Evolutionary conservation across 2,888 invertebrate genomes (phyloP).

Genomic region (Hermaeophaga mercurialis): DNA sequence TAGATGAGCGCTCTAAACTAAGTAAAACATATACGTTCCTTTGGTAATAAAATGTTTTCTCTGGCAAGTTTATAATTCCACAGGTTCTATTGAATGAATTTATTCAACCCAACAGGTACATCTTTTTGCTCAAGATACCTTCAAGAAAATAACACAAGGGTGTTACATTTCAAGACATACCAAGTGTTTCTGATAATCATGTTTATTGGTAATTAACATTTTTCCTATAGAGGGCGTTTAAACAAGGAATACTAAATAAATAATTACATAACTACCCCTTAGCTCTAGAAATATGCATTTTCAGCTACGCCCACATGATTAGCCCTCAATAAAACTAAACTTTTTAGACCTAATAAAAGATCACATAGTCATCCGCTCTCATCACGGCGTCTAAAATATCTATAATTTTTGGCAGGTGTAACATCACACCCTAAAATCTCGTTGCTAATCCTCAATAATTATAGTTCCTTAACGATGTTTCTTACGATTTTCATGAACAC

Average conservation of each 20-base stretch:
- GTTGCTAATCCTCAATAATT: not conserved
- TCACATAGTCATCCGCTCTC: not conserved
- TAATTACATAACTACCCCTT: too few relatives aligned
- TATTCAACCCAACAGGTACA: slow-evolving; percentile 34
- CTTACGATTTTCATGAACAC: not conserved
- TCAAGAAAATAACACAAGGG: not conserved
- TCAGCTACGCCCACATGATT: not conserved
- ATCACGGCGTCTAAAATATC: too few relatives aligned
- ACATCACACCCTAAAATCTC: not conserved
- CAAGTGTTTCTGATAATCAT: too few relatives aligned
- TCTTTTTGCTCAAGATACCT: slow-evolving; percentile 5
- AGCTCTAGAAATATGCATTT: too few relatives aligned
- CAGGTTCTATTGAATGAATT: slow-evolving; percentile 34
- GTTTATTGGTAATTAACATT: too few relatives aligned
- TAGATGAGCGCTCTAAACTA: too few relatives aligned
- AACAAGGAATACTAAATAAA: too few relatives aligned
- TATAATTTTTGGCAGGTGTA: not conserved
- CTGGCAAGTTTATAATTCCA: too few relatives aligned
- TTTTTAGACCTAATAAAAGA: not conserved
- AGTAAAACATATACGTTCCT: too few relatives aligned
- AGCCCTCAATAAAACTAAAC: not conserved
- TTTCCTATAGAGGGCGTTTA: too few relatives aligned
- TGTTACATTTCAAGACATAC: too few relatives aligned
- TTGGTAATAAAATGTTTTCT: too few relatives aligned
- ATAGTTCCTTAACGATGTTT: not conserved